phyloP scores from a whole-genome alignment of 2,888 invertebrate species.

The Diloba caeruleocephala region DNA sequence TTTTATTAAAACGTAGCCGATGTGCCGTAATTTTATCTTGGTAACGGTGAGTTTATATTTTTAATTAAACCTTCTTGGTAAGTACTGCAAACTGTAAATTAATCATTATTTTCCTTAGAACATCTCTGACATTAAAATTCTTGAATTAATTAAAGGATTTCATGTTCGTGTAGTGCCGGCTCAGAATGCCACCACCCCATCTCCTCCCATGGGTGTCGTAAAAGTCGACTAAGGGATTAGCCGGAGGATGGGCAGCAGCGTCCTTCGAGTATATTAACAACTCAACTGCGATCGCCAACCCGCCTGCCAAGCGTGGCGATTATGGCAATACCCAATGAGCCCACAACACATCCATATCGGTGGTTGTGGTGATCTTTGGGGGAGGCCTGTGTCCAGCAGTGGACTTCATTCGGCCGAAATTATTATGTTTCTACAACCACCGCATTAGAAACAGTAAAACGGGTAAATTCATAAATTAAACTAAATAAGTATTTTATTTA shows the following conservation, averaged over 20 bases:
- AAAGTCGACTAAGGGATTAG: no score
- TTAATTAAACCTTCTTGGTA: slow-evolving; percentile 13
- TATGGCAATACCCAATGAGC: no score
- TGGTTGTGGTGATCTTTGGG: no score
- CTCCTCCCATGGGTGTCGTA: no score
- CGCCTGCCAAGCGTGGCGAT: no score
- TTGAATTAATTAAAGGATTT: not conserved
- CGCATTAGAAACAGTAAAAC: not conserved
- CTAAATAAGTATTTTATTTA: slow-evolving; percentile 11
- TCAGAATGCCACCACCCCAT: no score
- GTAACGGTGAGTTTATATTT: slow-evolving; percentile 2
- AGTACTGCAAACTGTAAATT: not conserved
- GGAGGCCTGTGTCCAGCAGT: no score
- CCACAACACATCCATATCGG: no score
- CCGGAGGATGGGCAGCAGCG: no score
- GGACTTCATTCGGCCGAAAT: not conserved
- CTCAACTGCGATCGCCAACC: no score
- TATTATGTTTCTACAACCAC: not conserved
- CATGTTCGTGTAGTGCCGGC: no score
- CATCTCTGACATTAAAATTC: not conserved
- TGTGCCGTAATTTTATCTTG: slow-evolving; percentile 14
- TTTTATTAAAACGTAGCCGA: slow-evolving; percentile 12
- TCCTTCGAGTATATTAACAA: no score
- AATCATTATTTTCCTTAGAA: not conserved
- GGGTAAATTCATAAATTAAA: not conserved